Evolutionary conservation across 2,888 invertebrate species (phyloP).

Genomic region (Diabrotica balteata): DNA sequence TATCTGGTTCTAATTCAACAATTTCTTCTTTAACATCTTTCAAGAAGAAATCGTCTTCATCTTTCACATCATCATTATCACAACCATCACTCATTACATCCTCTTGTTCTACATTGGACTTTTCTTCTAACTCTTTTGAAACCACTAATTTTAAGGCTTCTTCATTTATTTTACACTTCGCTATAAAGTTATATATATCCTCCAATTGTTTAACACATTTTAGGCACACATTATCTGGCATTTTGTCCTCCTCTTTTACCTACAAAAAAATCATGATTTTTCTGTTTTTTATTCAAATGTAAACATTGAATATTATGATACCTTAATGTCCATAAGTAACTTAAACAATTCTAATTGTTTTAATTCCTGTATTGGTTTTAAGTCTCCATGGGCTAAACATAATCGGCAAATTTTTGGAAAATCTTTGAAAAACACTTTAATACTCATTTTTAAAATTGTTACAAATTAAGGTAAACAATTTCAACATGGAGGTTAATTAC

Average conservation of each 20-base stretch:
- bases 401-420: conserved; percentile 38
- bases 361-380: conserved; percentile 29
- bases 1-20: conserved; percentile 31
- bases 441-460: conserved; percentile 27
- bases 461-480: conserved; percentile 26
- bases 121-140: conserved; percentile 27
- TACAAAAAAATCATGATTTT: conserved; percentile 24
- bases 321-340: conserved; percentile 32
- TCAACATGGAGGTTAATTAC: conserved; percentile 31
- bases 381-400: conserved; percentile 30
- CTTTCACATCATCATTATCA: conserved; percentile 30
- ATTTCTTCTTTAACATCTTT: conserved; percentile 34
- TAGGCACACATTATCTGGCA: conserved; percentile 38
- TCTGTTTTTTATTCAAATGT: neutral
- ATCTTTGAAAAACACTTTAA: conserved; percentile 32
- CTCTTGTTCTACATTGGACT: conserved; percentile 18
- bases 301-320: conserved; percentile 9
- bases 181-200: conserved; percentile 29
- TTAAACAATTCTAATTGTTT: conserved; percentile 24
- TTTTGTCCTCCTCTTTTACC: conserved; percentile 35
- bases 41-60: conserved; percentile 30
- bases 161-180: conserved; percentile 34
- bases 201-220: conserved; percentile 34
- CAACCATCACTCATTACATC: conserved; percentile 15
- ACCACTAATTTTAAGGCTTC: conserved; percentile 27